phyloP scores from a whole-genome alignment of 2,113 vertebrate genomes.

The Lichenostomus cassidix region DNA sequence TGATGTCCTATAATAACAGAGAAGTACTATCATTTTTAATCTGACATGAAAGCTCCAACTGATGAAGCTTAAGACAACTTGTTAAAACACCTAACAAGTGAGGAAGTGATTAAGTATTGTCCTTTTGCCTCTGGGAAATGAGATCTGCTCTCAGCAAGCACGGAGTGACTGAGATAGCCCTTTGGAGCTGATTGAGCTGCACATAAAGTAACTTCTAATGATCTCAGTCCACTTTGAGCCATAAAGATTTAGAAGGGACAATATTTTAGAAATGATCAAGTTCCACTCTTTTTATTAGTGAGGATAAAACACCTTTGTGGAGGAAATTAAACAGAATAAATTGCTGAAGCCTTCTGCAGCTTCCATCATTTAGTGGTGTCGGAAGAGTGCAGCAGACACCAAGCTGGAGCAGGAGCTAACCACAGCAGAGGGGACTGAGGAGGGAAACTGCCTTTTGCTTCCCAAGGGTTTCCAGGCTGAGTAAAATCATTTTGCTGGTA shows the following conservation, averaged over 20 bases:
- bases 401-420: background rate
- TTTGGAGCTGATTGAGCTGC: conserved; percentile 51
- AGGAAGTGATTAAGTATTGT: conserved; percentile 64
- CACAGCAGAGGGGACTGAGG: background rate
- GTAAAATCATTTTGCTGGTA: background rate
- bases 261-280: conserved; percentile 70
- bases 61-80: conserved; percentile 69
- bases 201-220: conserved; percentile 63
- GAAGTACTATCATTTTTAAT: conserved; percentile 67
- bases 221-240: conserved; percentile 67
- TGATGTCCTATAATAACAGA: conserved; percentile 51
- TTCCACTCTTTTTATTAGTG: conserved; percentile 66
- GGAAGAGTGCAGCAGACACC: background rate
- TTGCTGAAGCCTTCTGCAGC: conserved; percentile 18
- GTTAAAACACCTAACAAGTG: conserved; percentile 70
- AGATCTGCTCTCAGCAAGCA: conserved; percentile 41
- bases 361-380: background rate
- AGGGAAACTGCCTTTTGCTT: background rate
- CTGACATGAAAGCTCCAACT: conserved; percentile 46
- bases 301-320: conserved; percentile 65
- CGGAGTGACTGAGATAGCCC: conserved; percentile 28
- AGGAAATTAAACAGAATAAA: conserved; percentile 65
- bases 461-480: background rate
- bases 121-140: conserved; percentile 60
- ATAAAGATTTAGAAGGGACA: conserved; percentile 71